These are phyloP conservation scores for Dromius quadrimaculatus DNA, from an alignment of 2,888 invertebrate species.

Conservation along the genomic window DNA sequence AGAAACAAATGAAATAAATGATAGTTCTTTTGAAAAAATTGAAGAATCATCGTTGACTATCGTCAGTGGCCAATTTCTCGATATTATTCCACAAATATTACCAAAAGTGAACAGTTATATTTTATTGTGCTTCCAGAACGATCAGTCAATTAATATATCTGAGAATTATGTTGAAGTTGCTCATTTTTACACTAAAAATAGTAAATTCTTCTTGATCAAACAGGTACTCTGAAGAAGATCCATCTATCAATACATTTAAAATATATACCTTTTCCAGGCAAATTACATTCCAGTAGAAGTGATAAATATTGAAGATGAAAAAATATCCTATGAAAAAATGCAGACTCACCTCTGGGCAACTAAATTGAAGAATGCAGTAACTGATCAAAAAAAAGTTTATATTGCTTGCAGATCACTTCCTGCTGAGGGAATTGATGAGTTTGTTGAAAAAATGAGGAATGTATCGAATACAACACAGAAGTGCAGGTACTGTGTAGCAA, in stretches of 20 bases:
- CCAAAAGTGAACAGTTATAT: not conserved
- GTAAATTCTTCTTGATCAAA: not conserved
- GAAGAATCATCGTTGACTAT: not conserved
- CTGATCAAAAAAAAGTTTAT: not conserved
- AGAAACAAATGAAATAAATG: not conserved
- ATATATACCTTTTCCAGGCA: not conserved
- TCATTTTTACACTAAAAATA: not conserved
- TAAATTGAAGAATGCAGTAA: not conserved
- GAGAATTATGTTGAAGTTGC: not conserved
- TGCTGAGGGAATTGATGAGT: conserved; percentile 4
- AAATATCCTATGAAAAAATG: conserved; percentile 6
- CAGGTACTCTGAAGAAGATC: not conserved
- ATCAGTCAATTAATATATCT: not conserved
- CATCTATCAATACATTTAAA: not conserved
- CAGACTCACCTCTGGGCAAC: not conserved
- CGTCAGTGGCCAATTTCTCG: not conserved
- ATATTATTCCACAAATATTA: not conserved
- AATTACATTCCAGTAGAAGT: not conserved
- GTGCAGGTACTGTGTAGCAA: not conserved
- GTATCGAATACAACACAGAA: not conserved
- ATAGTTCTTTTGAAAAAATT: not conserved
- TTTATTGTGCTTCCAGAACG: not conserved
- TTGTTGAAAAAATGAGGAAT: not conserved
- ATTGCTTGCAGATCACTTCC: not conserved
- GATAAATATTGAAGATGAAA: conserved; percentile 8